Percentiles rank a stretch among this genome's conserved stretches.
Evolutionary conservation across 2,888 invertebrate genomes (phyloP).

Genomic region (Actias luna): DNA sequence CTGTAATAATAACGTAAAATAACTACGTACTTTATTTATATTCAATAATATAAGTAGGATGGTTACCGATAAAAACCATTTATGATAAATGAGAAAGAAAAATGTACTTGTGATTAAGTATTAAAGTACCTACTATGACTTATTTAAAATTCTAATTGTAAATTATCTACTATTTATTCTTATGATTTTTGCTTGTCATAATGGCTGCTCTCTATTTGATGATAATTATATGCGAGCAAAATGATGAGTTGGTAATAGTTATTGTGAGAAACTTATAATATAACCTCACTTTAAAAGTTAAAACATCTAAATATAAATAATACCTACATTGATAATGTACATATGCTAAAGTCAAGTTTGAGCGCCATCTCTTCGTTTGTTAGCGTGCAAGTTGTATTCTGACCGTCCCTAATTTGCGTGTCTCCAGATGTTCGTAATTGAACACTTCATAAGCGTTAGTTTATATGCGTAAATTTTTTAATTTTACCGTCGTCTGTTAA

Average conservation of each 20-base stretch:
- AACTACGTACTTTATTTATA: background rate
- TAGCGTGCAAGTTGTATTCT: background rate
- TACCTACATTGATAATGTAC: too few species aligned
- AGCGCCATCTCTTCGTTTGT: background rate
- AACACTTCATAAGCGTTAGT: too few species aligned
- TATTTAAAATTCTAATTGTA: too few species aligned
- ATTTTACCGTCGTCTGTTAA: too few species aligned
- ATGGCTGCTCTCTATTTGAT: background rate
- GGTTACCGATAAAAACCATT: background rate
- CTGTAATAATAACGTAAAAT: background rate
- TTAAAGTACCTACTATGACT: too few species aligned
- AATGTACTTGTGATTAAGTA: background rate
- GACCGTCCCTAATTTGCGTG: background rate
- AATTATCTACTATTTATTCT: too few species aligned
- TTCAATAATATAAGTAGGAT: background rate
- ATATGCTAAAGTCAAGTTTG: background rate
- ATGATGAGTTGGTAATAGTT: background rate
- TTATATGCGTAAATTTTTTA: too few species aligned
- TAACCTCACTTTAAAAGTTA: background rate
- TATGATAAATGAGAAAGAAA: background rate
- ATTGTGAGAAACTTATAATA: background rate
- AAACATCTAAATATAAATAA: background rate
- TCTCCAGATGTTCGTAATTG: background rate
- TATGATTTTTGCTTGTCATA: background rate
- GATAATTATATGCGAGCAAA: too few species aligned